Percentiles rank a stretch among this genome's conserved stretches.
phyloP scores from a whole-genome alignment of 2,113 vertebrate genomes.

The Cromileptes altivelis region DNA sequence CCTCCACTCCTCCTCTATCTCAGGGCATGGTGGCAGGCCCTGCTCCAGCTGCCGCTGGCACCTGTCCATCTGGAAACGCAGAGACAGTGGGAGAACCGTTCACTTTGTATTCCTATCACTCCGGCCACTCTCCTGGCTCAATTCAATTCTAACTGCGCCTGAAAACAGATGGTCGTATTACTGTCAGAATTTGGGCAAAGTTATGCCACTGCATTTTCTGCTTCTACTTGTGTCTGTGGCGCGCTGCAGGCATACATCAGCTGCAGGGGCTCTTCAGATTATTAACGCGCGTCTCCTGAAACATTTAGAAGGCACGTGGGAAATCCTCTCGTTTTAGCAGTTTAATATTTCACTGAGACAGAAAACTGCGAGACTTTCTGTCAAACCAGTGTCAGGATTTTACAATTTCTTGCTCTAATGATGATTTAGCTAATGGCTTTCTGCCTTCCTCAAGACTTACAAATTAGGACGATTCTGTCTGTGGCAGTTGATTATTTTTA shows the following conservation, averaged over 20 bases:
- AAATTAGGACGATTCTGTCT: too few species aligned
- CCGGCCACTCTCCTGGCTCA: constrained; percentile 24
- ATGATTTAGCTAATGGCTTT: background rate
- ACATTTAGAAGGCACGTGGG: constrained; percentile 34
- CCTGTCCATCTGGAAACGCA: constrained; percentile 81
- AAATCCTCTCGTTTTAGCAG: constrained; percentile 25
- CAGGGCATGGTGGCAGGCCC: constrained; percentile 87
- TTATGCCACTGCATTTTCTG: constrained; percentile 36
- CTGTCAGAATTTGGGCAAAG: constrained; percentile 50
- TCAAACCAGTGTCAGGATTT: constrained; percentile 1
- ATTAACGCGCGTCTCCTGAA: constrained; percentile 47
- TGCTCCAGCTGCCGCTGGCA: constrained; percentile 85
- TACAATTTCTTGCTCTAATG: background rate
- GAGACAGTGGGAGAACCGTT: constrained; percentile 9
- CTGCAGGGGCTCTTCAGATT: constrained; percentile 56
- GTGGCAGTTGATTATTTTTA: too few species aligned
- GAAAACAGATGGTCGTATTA: constrained; percentile 65
- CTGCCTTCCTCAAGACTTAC: background rate
- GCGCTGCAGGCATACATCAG: constrained; percentile 46
- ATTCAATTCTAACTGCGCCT: constrained; percentile 47
- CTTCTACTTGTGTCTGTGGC: constrained; percentile 16
- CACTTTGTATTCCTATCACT: constrained; percentile 70
- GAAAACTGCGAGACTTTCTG: background rate
- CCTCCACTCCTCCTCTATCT: constrained; percentile 87
- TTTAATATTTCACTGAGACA: constrained; percentile 19